Base-by-base conservation (phyloP, 2,113 vertebrate genomes). In the Clarias macrocephalus region DNA sequence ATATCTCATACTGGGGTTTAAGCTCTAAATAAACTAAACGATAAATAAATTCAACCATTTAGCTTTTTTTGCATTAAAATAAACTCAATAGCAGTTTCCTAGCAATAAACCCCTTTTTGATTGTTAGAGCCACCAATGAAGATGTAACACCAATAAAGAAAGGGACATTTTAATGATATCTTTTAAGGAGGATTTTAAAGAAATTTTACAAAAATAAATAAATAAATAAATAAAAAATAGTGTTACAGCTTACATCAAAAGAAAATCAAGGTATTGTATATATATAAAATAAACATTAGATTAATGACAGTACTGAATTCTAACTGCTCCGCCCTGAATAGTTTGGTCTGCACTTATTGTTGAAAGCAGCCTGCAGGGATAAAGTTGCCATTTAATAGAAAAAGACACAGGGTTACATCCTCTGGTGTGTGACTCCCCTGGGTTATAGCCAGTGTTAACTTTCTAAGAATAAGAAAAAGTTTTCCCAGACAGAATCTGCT, bases 351-450 rank as follows among this genome's bases (percentile, higher is more conserved):
- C 19, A 62, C 21, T 62, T 60, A 33, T 42, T 63, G 57, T 81
- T 62, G 59, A 12, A 81, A n/a, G 21, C 23, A 65, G 33, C 65
- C 8, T 82, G 10, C 23, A 52, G 37, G 60, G 37, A 60, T 82
- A 66, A 82, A 82, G 23, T 6, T 82, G 37, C 60, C 37, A 65
- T 82, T 82, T 82, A 82, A 82, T 52, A 82, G 10, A 15, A 65
- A 65, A 21, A 62, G 28, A 48, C 60, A 48, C 60, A 48, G 33
- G 33, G 30, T 16, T 65, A 42, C 37, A 63, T 82, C 60, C 37
- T n/a, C 42, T 42, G 42, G 42, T 42, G 42, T 42, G 42, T 42
- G 42, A 42, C 42, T 42, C 42, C 42, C 42, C 42, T 42, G 42
- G 42, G 42, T 81, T 63, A 62, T 12, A 62, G 80, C 80, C 12